Evolutionary conservation across 2,113 vertebrate genomes (phyloP).

Genomic region (Chaenogobius annularis): DNA sequence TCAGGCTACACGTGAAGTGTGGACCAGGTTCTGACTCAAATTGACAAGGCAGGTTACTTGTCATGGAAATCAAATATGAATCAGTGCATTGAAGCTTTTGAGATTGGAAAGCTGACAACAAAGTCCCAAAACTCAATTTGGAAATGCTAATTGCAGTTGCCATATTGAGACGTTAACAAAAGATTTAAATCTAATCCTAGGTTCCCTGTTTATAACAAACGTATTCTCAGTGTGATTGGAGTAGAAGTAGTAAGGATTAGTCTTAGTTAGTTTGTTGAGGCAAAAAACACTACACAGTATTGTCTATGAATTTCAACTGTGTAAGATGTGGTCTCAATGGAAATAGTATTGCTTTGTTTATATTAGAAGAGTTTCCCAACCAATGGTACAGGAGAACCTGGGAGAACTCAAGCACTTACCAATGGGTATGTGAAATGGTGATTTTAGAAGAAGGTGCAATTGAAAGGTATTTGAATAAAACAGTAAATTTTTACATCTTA

Average conservation of each 20-base stretch:
- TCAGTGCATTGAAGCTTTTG: neutral
- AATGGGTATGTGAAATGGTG: too few relatives aligned
- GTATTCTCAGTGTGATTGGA: neutral
- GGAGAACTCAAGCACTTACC: too few relatives aligned
- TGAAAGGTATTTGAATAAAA: too few relatives aligned
- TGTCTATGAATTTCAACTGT: too few relatives aligned
- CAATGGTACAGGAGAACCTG: too few relatives aligned
- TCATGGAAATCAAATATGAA: slow-evolving; percentile 25
- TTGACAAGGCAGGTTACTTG: slow-evolving; percentile 50
- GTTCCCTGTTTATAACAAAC: neutral
- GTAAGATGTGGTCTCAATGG: too few relatives aligned
- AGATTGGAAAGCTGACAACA: slow-evolving; percentile 18
- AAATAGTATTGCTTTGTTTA: too few relatives aligned
- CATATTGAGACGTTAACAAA: slow-evolving; percentile 40
- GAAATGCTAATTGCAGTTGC: slow-evolving; percentile 47
- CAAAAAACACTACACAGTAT: too few relatives aligned
- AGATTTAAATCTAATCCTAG: slow-evolving; percentile 3
- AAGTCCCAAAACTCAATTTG: slow-evolving; percentile 32
- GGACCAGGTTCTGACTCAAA: slow-evolving; percentile 53
- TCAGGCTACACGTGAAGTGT: slow-evolving; percentile 62
- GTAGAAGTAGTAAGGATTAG: neutral
- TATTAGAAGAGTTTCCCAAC: too few relatives aligned
- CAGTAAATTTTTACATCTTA: too few relatives aligned
- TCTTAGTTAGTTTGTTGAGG: too few relatives aligned
- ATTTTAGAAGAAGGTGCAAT: too few relatives aligned